Conservation (phyloP, 1,140 invertebrate species). For the Drosophila suzukii region DNA sequence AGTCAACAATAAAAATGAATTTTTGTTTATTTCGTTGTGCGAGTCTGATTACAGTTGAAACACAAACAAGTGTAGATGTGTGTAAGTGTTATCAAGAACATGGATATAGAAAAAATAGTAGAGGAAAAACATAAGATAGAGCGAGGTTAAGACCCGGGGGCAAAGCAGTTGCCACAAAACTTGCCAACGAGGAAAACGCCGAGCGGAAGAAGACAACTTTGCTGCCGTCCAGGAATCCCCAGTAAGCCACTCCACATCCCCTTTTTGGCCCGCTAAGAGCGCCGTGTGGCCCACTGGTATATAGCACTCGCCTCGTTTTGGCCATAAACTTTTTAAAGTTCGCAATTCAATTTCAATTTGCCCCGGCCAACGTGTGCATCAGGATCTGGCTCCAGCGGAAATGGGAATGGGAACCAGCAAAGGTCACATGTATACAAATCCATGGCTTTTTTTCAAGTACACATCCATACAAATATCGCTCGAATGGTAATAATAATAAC, state of each 20-base stretch:
- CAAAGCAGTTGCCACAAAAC: slow-evolving; percentile 52
- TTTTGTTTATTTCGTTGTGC: slow-evolving; percentile 42
- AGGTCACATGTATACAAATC: slow-evolving; percentile 32
- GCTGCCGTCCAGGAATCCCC: slow-evolving; percentile 38
- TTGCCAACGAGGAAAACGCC: slow-evolving; percentile 21
- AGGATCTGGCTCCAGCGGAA: slow-evolving; percentile 28
- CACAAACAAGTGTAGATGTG: slow-evolving; percentile 40
- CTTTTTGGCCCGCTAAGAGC: slow-evolving; percentile 40
- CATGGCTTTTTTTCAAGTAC: slow-evolving; percentile 24
- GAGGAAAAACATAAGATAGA: slow-evolving; percentile 1
- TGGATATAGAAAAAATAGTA: neutral
- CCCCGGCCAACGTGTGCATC: slow-evolving; percentile 28
- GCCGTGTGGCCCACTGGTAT: slow-evolving; percentile 15
- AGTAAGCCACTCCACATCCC: slow-evolving; percentile 33
- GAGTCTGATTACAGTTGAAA: slow-evolving; percentile 55
- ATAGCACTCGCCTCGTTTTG: slow-evolving; percentile 52
- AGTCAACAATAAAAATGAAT: slow-evolving; percentile 79
- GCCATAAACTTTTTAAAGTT: slow-evolving; percentile 79
- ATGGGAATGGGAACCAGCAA: slow-evolving; percentile 40
- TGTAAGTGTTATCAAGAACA: slow-evolving; percentile 20
- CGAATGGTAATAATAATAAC: slow-evolving; percentile 59
- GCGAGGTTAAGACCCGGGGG: slow-evolving; percentile 19
- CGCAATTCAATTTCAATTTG: slow-evolving; percentile 81
- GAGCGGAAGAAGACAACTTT: slow-evolving; percentile 39
- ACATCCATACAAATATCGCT: slow-evolving; percentile 47